These are phyloP conservation scores for Carcina quercana DNA, from an alignment of 2,888 invertebrate genomes.

Conservation along the genomic window DNA sequence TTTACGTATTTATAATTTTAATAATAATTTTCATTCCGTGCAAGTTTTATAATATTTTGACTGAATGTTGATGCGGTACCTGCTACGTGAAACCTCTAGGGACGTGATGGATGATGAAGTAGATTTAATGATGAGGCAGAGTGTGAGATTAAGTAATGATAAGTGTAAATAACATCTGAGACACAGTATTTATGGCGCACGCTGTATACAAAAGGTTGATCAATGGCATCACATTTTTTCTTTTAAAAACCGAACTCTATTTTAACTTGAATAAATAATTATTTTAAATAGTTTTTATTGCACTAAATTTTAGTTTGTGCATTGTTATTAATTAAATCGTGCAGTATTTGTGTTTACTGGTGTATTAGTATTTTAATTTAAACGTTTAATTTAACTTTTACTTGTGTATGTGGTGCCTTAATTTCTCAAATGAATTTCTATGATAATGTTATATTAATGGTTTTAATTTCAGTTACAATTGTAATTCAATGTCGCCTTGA, in stretches of 20 bases:
- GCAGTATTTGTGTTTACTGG: constrained; percentile 59
- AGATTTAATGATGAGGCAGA: constrained; percentile 24
- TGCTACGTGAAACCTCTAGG: constrained; percentile 33
- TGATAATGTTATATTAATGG: constrained; percentile 28
- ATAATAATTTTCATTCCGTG: constrained; percentile 68
- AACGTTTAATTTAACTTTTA: constrained; percentile 40
- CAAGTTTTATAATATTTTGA: constrained; percentile 50
- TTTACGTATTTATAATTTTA: constrained; percentile 66
- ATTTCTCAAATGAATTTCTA: constrained; percentile 43
- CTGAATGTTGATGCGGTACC: constrained; percentile 60
- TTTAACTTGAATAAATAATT: constrained; percentile 26
- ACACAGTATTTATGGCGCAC: constrained; percentile 25
- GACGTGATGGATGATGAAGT: constrained; percentile 34
- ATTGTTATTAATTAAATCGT: constrained; percentile 41
- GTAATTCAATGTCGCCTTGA: too few relatives aligned
- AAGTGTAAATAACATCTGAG: constrained; percentile 36
- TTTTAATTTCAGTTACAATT: constrained; percentile 19
- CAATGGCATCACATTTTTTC: constrained; percentile 42
- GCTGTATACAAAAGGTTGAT: constrained; percentile 33
- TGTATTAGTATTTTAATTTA: constrained; percentile 48
- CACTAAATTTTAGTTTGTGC: constrained; percentile 34
- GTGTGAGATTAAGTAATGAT: constrained; percentile 25
- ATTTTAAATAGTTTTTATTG: constrained; percentile 21
- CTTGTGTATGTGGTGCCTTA: constrained; percentile 66
- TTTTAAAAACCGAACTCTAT: constrained; percentile 26